Percentiles rank a stretch among this genome's conserved stretches.
phyloP scores from a whole-genome alignment of 2,797 vertebrate species.

The Squalus acanthias region DNA sequence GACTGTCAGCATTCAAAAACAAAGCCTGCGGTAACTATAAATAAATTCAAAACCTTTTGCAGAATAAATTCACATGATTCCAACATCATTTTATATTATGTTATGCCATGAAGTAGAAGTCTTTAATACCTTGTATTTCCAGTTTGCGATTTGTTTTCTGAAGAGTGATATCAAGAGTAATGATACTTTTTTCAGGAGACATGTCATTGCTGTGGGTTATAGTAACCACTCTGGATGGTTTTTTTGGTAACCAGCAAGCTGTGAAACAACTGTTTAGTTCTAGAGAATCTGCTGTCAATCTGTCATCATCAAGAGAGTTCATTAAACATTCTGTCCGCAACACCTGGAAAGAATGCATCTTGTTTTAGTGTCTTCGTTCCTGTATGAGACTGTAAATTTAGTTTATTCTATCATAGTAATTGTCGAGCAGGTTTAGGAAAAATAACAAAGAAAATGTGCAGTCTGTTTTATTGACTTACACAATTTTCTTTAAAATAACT shows the following conservation, averaged over 20 bases:
- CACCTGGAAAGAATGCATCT: slow-evolving; percentile 49
- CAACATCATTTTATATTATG: too few relatives aligned
- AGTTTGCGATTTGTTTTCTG: slow-evolving; percentile 57
- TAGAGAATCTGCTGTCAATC: slow-evolving; percentile 50
- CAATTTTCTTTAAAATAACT: neutral
- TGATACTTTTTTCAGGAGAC: slow-evolving; percentile 48
- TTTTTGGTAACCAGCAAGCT: slow-evolving; percentile 60
- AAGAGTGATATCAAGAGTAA: slow-evolving; percentile 55
- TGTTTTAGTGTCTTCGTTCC: neutral
- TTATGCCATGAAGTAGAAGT: neutral
- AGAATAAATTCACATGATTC: neutral
- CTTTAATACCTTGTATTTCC: slow-evolving; percentile 52
- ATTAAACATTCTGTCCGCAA: slow-evolving; percentile 55
- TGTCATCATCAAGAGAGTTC: slow-evolving; percentile 53
- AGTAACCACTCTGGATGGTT: slow-evolving; percentile 56
- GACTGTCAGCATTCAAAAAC: neutral
- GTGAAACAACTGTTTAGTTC: slow-evolving; percentile 49
- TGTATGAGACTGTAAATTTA: neutral
- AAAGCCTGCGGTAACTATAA: neutral
- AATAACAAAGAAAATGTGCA: neutral
- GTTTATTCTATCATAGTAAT: neutral
- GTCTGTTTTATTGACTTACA: neutral
- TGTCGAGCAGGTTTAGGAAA: neutral
- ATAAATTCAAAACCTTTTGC: slow-evolving; percentile 3
- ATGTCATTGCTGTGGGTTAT: slow-evolving; percentile 45